Evolutionary conservation across 2,113 vertebrate genomes (phyloP).

Genomic region (Clarias gariepinus): DNA sequence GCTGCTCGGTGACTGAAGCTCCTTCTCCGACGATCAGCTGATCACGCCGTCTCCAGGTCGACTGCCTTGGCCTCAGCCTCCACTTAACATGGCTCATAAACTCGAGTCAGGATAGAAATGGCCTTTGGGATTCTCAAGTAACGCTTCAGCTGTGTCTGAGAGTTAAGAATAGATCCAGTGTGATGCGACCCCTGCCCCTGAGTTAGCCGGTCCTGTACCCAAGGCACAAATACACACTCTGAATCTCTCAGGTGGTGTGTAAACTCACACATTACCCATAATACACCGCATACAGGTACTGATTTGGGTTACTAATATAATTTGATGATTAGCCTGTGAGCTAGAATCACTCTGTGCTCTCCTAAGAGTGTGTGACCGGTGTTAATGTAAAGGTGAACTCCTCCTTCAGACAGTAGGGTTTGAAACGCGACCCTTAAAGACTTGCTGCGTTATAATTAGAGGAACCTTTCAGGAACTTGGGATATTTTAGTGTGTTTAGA

Average conservation of each 20-base stretch:
- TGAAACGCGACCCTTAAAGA: background rate
- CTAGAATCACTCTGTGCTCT: too few relatives aligned
- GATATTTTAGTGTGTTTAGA: too few relatives aligned
- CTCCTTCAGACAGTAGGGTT: background rate
- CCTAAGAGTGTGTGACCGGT: too few relatives aligned
- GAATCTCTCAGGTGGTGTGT: background rate
- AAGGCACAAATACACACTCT: background rate
- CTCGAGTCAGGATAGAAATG: slow-evolving; percentile 2
- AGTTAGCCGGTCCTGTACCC: background rate
- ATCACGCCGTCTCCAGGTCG: background rate
- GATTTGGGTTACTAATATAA: too few relatives aligned
- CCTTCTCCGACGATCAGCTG: too few relatives aligned
- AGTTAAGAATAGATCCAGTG: slow-evolving; percentile 17
- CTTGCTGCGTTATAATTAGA: background rate
- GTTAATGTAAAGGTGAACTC: background rate
- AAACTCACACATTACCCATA: background rate
- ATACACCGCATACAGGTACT: background rate
- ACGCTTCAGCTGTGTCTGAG: slow-evolving; percentile 10
- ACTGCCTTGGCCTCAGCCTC: background rate
- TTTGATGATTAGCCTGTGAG: too few relatives aligned
- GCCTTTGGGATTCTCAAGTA: slow-evolving; percentile 26
- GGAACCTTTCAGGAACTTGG: background rate
- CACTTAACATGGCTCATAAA: background rate
- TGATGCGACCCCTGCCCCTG: background rate
- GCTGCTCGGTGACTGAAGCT: too few relatives aligned